Conservation (phyloP, 1,140 invertebrate species). For the Chironomus tepperi region DNA sequence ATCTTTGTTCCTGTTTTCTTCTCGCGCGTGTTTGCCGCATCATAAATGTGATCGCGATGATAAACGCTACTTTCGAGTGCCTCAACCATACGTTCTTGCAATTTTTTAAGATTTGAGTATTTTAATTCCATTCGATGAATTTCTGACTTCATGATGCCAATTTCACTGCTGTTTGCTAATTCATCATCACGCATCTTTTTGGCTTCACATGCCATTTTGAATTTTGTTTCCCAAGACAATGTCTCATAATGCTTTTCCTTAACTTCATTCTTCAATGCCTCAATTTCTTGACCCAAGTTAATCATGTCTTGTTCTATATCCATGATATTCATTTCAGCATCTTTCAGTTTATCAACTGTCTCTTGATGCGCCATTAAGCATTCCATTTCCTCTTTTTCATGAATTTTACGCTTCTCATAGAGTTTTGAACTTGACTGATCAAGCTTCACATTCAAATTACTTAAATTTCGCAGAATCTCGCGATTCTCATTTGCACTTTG, state of each 20-base stretch:
- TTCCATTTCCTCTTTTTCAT: constrained; percentile 49
- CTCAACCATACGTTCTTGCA: constrained; percentile 61
- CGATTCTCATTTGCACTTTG: constrained; percentile 46
- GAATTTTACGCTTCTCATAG: constrained; percentile 48
- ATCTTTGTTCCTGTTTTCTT: constrained; percentile 37
- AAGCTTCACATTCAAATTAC: constrained; percentile 49
- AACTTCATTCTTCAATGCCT: constrained; percentile 50
- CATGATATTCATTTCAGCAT: constrained; percentile 54
- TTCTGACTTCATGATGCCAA: constrained; percentile 64
- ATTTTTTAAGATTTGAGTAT: constrained; percentile 56
- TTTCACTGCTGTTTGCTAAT: constrained; percentile 48
- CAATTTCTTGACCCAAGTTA: constrained; percentile 55
- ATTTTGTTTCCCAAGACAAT: constrained; percentile 71
- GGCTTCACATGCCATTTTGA: constrained; percentile 58
- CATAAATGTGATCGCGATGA: constrained; percentile 56
- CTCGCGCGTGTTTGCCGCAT: constrained; percentile 47
- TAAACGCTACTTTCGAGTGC: constrained; percentile 68
- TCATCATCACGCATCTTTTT: constrained; percentile 56
- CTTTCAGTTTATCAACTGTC: constrained; percentile 46
- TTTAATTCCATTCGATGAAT: constrained; percentile 75
- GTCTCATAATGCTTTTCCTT: constrained; percentile 55
- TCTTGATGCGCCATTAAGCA: constrained; percentile 48
- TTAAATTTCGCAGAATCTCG: constrained; percentile 49
- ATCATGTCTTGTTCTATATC: constrained; percentile 56
- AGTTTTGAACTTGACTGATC: constrained; percentile 50